These are phyloP conservation scores for Disparrhopalites patrizii DNA, from an alignment of 2,888 invertebrate species.

Conservation along the genomic window DNA sequence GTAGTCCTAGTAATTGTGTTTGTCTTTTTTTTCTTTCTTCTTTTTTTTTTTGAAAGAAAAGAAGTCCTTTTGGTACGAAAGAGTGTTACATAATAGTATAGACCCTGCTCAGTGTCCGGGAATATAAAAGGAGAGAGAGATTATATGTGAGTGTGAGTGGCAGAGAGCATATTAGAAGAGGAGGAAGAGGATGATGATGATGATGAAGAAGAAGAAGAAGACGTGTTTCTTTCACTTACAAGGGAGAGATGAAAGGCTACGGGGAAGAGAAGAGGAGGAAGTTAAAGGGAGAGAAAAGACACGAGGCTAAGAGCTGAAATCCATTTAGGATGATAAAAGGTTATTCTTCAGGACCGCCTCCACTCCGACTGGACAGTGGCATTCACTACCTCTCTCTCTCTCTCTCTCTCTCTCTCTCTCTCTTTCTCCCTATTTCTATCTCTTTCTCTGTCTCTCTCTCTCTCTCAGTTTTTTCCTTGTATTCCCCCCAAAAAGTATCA, in stretches of 20 bases:
- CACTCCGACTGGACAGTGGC: constrained; percentile 21
- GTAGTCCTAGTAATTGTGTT: no score
- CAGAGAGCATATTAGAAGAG: neutral
- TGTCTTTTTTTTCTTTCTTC: no score
- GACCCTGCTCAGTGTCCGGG: no score
- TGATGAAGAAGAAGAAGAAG: neutral
- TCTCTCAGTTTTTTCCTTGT: constrained; percentile 9
- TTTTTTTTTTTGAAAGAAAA: no score
- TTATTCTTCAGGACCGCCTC: constrained; percentile 26
- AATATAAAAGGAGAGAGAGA: no score
- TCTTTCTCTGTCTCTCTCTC: no score
- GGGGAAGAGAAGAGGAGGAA: constrained; percentile 20
- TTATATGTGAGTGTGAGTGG: no score
- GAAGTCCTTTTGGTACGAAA: no score
- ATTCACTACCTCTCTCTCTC: constrained; percentile 5
- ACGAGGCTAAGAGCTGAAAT: constrained; percentile 31
- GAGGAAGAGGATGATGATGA: no score
- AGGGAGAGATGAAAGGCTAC: constrained; percentile 13
- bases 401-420: constrained; percentile 5
- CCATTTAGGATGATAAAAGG: constrained; percentile 31
- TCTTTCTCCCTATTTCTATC: no score
- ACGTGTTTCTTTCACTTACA: neutral
- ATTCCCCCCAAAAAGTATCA: constrained; percentile 21
- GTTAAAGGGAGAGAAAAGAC: constrained; percentile 27
- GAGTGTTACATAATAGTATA: no score